phyloP scores from a whole-genome alignment of 2,113 vertebrate genomes.

The Meleagris gallopavo region DNA sequence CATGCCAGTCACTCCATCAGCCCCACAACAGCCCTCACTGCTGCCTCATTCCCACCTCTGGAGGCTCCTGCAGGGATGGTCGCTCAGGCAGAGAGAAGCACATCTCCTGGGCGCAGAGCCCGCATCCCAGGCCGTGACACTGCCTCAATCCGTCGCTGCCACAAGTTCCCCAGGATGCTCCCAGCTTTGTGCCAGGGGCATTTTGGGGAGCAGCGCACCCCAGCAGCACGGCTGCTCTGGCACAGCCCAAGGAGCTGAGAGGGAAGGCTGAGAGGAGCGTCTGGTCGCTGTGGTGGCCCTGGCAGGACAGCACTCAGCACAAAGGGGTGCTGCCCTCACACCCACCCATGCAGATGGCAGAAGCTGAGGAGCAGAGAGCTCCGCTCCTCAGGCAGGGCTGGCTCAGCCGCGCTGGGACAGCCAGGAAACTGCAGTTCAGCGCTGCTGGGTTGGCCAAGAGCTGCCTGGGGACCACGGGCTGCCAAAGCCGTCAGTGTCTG shows the following conservation, averaged over 20 bases:
- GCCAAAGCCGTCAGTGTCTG: rapidly evolving
- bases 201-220: background rate
- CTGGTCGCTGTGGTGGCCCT: rapidly evolving
- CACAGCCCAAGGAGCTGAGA: background rate
- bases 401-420: rapidly evolving
- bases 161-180: rapidly evolving
- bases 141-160: background rate
- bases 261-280: background rate
- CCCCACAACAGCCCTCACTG: background rate
- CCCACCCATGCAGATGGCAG: background rate
- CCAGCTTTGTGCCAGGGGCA: background rate
- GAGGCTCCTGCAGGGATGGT: background rate
- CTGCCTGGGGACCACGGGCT: rapidly evolving
- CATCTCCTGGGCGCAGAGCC: background rate
- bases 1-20: background rate
- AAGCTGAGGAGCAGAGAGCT: background rate
- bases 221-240: background rate
- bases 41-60: background rate
- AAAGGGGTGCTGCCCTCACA: background rate
- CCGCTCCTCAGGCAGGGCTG: rapidly evolving
- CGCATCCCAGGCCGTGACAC: rapidly evolving
- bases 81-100: background rate
- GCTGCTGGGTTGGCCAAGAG: rapidly evolving
- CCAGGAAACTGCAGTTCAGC: background rate
- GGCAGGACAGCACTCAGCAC: background rate